Evolutionary conservation across 2,113 vertebrate species (phyloP).

Genomic region (Turdus rufiventris): DNA sequence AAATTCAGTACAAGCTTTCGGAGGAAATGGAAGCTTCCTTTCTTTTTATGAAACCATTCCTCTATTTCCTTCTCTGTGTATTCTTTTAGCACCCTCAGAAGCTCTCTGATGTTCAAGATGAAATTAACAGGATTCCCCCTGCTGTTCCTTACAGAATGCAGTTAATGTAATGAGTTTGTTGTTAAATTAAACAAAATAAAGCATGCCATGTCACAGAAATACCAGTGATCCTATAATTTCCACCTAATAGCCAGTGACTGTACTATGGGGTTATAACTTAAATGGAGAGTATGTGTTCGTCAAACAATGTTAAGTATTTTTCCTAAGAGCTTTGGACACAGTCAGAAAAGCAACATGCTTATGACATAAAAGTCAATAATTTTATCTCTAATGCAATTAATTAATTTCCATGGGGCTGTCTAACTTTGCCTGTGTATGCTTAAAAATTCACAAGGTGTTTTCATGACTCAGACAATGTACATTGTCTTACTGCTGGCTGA

Average conservation of each 20-base stretch:
- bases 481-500: background rate
- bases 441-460: background rate
- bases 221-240: conserved; percentile 23
- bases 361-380: background rate
- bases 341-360: background rate
- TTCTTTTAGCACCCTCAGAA: conserved; percentile 62
- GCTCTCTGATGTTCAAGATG: conserved; percentile 59
- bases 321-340: background rate
- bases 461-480: fast-evolving
- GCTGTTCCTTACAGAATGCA: conserved; percentile 70
- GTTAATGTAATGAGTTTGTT: conserved; percentile 73
- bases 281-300: background rate
- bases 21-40: conserved; percentile 42
- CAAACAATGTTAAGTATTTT: background rate
- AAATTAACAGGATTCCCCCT: conserved; percentile 71
- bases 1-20: conserved; percentile 22
- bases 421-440: background rate
- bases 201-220: conserved; percentile 55
- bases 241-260: background rate
- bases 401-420: background rate
- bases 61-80: conserved; percentile 42
- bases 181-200: conserved; percentile 73
- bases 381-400: background rate
- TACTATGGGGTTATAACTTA: background rate
- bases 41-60: conserved; percentile 32